Percentiles rank a stretch among this genome's conserved stretches.
Evolutionary conservation across 1,140 invertebrate species (phyloP).

Genomic region (Ceratosolen solmsi): DNA sequence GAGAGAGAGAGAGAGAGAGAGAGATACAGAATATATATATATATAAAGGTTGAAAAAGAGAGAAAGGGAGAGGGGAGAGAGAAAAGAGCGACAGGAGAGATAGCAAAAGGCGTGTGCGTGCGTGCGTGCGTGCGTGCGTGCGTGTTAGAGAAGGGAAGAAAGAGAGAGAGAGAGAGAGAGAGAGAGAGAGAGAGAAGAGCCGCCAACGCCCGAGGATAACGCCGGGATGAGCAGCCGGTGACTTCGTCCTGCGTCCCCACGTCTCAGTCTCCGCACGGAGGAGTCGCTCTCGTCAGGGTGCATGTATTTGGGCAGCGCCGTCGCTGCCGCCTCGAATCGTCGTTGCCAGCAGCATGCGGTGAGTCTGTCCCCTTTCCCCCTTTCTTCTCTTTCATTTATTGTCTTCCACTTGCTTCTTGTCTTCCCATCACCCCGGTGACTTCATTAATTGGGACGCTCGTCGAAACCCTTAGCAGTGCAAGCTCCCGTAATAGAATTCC

Average conservation of each 20-base stretch:
- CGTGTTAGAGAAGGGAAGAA: background rate
- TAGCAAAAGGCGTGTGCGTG: background rate
- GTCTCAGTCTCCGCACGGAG: background rate
- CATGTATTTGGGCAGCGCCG: background rate
- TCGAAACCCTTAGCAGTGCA: background rate
- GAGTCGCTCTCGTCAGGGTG: conserved; percentile 1
- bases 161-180: background rate
- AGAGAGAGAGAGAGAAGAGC: background rate
- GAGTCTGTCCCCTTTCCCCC: background rate
- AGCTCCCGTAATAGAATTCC: conserved; percentile 17
- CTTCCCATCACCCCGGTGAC: background rate
- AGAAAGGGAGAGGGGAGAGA: background rate
- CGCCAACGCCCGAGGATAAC: background rate
- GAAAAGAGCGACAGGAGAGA: background rate
- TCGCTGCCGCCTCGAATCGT: background rate
- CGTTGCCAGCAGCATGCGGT: conserved; percentile 25
- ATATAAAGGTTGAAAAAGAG: background rate
- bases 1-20: too few relatives aligned
- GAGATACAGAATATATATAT: too few relatives aligned
- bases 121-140: background rate
- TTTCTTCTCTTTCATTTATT: background rate
- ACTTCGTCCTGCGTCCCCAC: background rate
- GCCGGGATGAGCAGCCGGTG: conserved; percentile 5
- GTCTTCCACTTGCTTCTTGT: too few relatives aligned
- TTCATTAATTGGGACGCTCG: background rate